Conservation (phyloP, 2,888 invertebrate species). For the Eulithis testata region DNA sequence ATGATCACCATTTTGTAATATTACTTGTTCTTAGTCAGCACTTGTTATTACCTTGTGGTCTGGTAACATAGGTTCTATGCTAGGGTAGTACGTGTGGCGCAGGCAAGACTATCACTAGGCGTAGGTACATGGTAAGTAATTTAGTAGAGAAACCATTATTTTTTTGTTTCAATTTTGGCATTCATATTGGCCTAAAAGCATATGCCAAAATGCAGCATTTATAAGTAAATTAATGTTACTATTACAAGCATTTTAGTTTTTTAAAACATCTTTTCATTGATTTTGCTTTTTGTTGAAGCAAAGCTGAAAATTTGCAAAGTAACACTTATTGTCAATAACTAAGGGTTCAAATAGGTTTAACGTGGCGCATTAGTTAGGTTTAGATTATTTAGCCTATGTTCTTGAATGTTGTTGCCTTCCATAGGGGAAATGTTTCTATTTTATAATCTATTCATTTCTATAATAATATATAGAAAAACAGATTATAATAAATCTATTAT, state of each 20-base stretch:
- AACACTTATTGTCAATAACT: slow-evolving; percentile 5
- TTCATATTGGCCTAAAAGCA: slow-evolving; percentile 15
- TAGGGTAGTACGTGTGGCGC: not conserved
- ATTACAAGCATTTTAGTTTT: not conserved
- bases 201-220: slow-evolving; percentile 51
- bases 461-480: slow-evolving; percentile 3
- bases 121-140: not conserved
- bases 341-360: slow-evolving; percentile 15
- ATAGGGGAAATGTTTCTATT: slow-evolving; percentile 15
- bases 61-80: slow-evolving; percentile 2
- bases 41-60: not conserved
- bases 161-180: not conserved
- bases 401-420: slow-evolving; percentile 8
- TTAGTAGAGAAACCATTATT: not conserved
- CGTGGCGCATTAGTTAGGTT: not conserved
- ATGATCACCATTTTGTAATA: not conserved
- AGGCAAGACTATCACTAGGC: not conserved
- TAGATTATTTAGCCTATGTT: slow-evolving; percentile 8
- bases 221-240: slow-evolving; percentile 25
- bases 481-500: slow-evolving; percentile 25
- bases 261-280: not conserved
- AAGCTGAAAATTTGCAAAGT: not conserved
- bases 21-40: not conserved
- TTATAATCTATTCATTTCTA: slow-evolving; percentile 7
- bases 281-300: not conserved